Base-by-base conservation (phyloP, 1,140 invertebrate genomes). In the Tetramorium parvispinum region DNA sequence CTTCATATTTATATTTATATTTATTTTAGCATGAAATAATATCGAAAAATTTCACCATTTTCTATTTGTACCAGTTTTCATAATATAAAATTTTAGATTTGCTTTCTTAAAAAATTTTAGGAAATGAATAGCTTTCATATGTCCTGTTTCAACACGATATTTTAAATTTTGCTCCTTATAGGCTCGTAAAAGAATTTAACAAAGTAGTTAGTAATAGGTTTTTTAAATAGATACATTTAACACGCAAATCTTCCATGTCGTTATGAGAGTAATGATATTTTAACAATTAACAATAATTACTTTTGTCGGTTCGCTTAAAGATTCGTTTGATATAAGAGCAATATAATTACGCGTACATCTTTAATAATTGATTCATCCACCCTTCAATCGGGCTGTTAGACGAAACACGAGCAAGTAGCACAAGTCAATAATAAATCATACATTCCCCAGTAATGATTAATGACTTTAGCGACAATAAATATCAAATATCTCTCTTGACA, bases 341-440 rank as follows among this genome's bases (percentile, higher is more conserved):
- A 32, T 32, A 32, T 32, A 32, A 32, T 32, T 32, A 32, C 32
- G 32, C 32, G 32, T 32, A 32, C 32, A 13, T 4, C 11, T 32
- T 37, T 55, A 68, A 66, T 81, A 46, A 68, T 57, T 66, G 16
- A 57, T 46, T 70, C 7, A 2, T 71, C 8, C 6, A 46, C 65
- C 57, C 24, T 32, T 37, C 37, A 11, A 16, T 37, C 32, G 1
- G n/a, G 10, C 8, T 1, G 11, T 11, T 7, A n/a, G 3, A 2
- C 24, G 24, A 57, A 46, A 37, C 32, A 32, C 3, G 32, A 32
- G 32, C 13, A 82, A 37, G 53, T 82, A 32, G 24, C 59, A 18
- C 16, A 53, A 82, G 11, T 49, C 79, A 73, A 73, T 73, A 46
- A 73, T 32, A 57, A 59, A 73, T 73, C 24, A 18, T 59, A 24